These are phyloP conservation scores for Ictalurus furcatus DNA, from an alignment of 2,113 vertebrate species.

Conservation along the genomic window DNA sequence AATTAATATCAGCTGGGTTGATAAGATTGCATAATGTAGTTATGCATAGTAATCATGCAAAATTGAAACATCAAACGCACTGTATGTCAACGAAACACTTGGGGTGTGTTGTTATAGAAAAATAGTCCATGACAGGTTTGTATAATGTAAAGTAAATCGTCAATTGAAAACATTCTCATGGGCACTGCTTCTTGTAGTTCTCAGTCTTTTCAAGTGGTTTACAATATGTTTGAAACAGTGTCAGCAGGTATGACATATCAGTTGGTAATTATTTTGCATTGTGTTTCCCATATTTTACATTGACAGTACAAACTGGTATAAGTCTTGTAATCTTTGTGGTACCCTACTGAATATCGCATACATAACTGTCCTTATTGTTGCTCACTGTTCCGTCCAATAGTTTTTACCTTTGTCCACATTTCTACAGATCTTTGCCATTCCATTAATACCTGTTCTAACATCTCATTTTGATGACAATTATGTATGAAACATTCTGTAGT, in stretches of 20 bases:
- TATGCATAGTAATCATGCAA: not conserved
- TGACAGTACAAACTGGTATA: no score
- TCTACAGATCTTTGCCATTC: not conserved
- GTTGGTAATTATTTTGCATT: no score
- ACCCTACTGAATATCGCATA: no score
- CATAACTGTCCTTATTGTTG: not conserved
- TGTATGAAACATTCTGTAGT: not conserved
- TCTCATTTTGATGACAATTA: not conserved
- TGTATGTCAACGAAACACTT: not conserved
- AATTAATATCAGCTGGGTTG: no score
- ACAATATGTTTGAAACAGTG: no score
- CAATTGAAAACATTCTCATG: no score
- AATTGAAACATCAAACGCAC: not conserved
- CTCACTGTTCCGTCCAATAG: not conserved
- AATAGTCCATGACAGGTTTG: not conserved
- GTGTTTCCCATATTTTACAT: no score
- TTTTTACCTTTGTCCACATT: not conserved
- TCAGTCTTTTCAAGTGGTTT: no score
- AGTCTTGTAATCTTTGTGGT: no score
- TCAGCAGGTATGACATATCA: no score
- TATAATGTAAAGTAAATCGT: not conserved
- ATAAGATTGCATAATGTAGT: not conserved
- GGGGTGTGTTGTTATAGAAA: not conserved
- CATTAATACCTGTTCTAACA: not conserved
- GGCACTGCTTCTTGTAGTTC: no score